Evolutionary conservation across 2,113 vertebrate genomes (phyloP), one percentile per base, ranked within the genome.

Genomic region (Myiagra hebetior): DNA sequence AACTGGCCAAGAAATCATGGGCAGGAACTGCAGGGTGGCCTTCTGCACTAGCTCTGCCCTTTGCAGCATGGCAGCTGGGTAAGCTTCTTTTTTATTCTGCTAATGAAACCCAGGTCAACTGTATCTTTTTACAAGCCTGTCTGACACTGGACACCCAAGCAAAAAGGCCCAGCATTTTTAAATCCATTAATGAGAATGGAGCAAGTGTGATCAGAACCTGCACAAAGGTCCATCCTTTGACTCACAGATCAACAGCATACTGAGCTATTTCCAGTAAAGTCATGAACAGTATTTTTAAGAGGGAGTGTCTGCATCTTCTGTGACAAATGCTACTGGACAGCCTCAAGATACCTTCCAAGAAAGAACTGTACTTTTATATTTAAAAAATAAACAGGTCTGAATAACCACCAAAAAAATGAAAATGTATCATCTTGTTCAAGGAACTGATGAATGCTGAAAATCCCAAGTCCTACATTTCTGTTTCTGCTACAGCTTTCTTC

Each of bases 21-120:
- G 18, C 65, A 96, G 62, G 46, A 97, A 57, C 94, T 76, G 62
- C 39, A 91, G 69, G 65, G 76, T 94, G 75, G 72, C 87, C 94
- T 90, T 52, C 67, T 90, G 39, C 63, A n/a, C 55, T 80, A 46
- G 41, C 33, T 65, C 46, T 90, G 78, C 78, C 46, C 60, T 95
- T 84, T 52, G 24, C 64, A 74, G 52, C 37, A 73, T 52, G 82
- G 27, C 20, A 94, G 4, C 27, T 88, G 35, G 26, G 31, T 74
- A 93, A 94, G 47, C 56, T 85, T 30, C n/a, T 57, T 88, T 93
- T 87, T 77, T n/a, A 57, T 85, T 90, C 56, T 91, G 15, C 44
- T 96, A 93, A 96, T 82, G 64, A 87, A 97, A 95, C 28, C 24
- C 44, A 53, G 44, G 84, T 73, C 37, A 92, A 49, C 24, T 60